Conservation (phyloP, 2,113 vertebrate genomes). For the Mobula birostris region DNA sequence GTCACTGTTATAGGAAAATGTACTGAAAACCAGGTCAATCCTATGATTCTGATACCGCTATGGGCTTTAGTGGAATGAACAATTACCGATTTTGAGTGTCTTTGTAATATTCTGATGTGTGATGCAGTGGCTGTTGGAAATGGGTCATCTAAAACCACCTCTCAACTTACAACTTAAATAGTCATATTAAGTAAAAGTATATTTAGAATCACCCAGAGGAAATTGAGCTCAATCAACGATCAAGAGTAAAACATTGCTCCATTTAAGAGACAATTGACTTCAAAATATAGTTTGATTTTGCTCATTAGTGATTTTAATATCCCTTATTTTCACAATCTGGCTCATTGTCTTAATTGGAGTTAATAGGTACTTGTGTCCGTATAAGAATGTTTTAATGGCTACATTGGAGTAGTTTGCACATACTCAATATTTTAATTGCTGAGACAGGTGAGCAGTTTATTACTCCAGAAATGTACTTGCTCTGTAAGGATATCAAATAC, state of each 20-base stretch:
- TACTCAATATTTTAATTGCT: not conserved
- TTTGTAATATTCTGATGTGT: not conserved
- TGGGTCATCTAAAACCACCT: slow-evolving; percentile 7
- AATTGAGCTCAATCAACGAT: not conserved
- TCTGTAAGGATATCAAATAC: not conserved
- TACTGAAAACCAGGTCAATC: not conserved
- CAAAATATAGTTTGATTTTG: not conserved
- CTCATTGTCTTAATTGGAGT: not conserved
- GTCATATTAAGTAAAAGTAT: not conserved
- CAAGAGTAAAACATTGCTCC: not conserved
- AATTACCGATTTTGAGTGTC: not conserved
- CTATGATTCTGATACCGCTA: not conserved
- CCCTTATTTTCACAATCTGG: not conserved
- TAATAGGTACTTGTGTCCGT: not conserved
- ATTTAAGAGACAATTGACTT: not conserved
- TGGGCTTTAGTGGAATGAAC: not conserved
- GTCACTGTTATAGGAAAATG: not conserved
- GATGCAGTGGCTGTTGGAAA: not conserved
- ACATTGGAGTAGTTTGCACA: not conserved
- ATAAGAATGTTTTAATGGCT: not conserved
- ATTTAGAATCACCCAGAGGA: not conserved
- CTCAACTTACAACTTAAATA: not conserved
- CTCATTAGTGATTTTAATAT: not conserved
- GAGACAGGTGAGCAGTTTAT: not conserved
- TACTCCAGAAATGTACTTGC: not conserved